These are phyloP conservation scores for Entomobrya proxima DNA, from an alignment of 2,888 invertebrate species.

Conservation along the genomic window DNA sequence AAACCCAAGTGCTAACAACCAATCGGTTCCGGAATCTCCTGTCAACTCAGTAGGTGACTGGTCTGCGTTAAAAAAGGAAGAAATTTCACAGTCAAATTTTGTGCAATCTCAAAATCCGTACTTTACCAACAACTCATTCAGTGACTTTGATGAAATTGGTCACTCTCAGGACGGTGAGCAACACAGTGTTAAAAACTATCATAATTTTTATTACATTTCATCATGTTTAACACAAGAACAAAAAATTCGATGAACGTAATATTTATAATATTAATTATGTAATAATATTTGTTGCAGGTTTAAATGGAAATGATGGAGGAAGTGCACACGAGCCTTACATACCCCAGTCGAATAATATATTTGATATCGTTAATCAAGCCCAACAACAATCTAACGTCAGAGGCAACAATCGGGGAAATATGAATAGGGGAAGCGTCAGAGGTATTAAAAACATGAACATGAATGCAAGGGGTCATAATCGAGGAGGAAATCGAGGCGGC, in stretches of 20 bases:
- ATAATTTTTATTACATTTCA: background rate
- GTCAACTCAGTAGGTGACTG: slow-evolving; percentile 14
- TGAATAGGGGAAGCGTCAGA: slow-evolving; percentile 1
- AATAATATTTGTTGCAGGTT: slow-evolving; percentile 16
- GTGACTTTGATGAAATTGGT: slow-evolving; percentile 36
- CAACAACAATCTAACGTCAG: background rate
- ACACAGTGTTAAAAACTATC: background rate
- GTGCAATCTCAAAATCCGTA: slow-evolving; percentile 56
- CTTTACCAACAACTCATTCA: slow-evolving; percentile 35
- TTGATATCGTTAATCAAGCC: slow-evolving; percentile 2
- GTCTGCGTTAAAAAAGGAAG: slow-evolving; percentile 44
- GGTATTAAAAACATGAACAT: slow-evolving; percentile 43
- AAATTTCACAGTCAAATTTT: slow-evolving; percentile 34
- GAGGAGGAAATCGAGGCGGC: slow-evolving; percentile 47
- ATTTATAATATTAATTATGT: too few relatives aligned
- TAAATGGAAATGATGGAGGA: slow-evolving; percentile 56
- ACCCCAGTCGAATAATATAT: slow-evolving; percentile 49
- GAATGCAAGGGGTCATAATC: slow-evolving; percentile 50
- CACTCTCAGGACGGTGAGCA: slow-evolving; percentile 31
- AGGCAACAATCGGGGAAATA: slow-evolving; percentile 8
- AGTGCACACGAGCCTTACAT: slow-evolving; percentile 39
- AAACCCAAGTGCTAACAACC: slow-evolving; percentile 29
- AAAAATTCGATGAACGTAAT: too few relatives aligned
- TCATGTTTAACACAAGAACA: too few relatives aligned
- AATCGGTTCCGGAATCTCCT: slow-evolving; percentile 43